A percentile compares a stretch with the other conserved stretches of the same genome.
These are phyloP conservation scores for Eugnorisma glareosa DNA, from an alignment of 2,888 invertebrate genomes.

Conservation along the genomic window DNA sequence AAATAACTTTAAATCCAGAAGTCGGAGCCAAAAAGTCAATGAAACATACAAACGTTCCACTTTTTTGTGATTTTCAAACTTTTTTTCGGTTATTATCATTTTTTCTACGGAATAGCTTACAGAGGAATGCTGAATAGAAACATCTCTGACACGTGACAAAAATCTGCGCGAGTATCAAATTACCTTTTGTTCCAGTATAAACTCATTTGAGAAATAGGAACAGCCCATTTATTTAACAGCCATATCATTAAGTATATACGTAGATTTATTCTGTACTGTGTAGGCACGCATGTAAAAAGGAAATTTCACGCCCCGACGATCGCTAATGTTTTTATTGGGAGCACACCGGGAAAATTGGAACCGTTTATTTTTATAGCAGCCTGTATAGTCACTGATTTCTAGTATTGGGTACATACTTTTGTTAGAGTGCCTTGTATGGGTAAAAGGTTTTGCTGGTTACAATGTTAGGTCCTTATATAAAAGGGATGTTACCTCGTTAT, in stretches of 20 bases:
- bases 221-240: slow-evolving; percentile 49
- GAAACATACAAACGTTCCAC: too few species aligned
- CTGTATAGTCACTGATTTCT: slow-evolving; percentile 75
- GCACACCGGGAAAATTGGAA: slow-evolving; percentile 74
- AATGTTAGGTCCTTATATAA: slow-evolving; percentile 24
- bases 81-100: not conserved
- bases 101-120: not conserved
- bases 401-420: slow-evolving; percentile 55
- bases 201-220: slow-evolving; percentile 46
- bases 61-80: too few species aligned
- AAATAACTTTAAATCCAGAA: too few species aligned
- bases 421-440: slow-evolving; percentile 14
- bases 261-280: slow-evolving; percentile 55
- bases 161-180: slow-evolving; percentile 25
- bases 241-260: slow-evolving; percentile 49
- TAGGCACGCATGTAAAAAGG: slow-evolving; percentile 72
- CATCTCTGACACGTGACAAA: slow-evolving; percentile 12
- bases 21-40: too few species aligned
- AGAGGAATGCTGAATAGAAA: not conserved
- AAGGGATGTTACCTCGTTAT: slow-evolving; percentile 31
- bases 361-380: slow-evolving; percentile 73
- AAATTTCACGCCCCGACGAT: slow-evolving; percentile 75
- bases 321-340: slow-evolving; percentile 80
- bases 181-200: slow-evolving; percentile 11
- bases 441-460: slow-evolving; percentile 24